phyloP scores from a whole-genome alignment of 1,140 invertebrate species.

The Cotesia glomerata region DNA sequence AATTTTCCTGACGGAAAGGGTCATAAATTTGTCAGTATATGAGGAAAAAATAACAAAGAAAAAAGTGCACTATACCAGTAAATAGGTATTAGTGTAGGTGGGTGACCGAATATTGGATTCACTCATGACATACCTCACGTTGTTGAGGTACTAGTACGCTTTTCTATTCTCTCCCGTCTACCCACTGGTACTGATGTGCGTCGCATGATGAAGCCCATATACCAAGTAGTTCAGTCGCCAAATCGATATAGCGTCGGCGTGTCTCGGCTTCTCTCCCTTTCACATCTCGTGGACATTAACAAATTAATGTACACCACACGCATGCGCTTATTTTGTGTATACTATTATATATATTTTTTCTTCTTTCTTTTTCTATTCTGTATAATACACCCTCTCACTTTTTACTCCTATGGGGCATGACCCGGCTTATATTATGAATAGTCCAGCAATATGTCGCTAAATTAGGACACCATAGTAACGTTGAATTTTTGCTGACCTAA shows the following conservation, averaged over 20 bases:
- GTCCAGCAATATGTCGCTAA: not conserved
- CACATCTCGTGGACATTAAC: conserved; percentile 8
- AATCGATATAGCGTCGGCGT: conserved; percentile 26
- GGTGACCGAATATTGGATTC: conserved; percentile 13
- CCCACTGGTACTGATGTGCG: conserved; percentile 15
- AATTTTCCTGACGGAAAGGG: too few relatives aligned
- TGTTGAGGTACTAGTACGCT: conserved; percentile 5
- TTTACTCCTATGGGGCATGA: conserved; percentile 23
- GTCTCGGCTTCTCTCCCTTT: conserved; percentile 14
- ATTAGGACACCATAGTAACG: conserved; percentile 13
- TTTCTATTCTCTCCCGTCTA: not conserved
- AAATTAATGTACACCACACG: not conserved
- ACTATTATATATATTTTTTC: not conserved
- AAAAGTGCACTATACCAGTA: not conserved
- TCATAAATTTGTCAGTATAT: too few relatives aligned
- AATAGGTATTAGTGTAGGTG: not conserved
- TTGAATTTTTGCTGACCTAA: conserved; percentile 2
- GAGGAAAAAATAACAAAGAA: not conserved
- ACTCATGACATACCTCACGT: conserved; percentile 10
- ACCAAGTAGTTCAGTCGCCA: conserved; percentile 27
- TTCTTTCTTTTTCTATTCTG: too few relatives aligned
- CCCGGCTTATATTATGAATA: conserved; percentile 8
- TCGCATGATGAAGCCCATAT: conserved; percentile 6
- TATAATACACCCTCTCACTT: conserved; percentile 3
- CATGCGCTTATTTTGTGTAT: conserved; percentile 3